These are phyloP conservation scores for Hippocampus barbouri DNA, from an alignment of 2,113 vertebrate genomes.

Conservation along the genomic window DNA sequence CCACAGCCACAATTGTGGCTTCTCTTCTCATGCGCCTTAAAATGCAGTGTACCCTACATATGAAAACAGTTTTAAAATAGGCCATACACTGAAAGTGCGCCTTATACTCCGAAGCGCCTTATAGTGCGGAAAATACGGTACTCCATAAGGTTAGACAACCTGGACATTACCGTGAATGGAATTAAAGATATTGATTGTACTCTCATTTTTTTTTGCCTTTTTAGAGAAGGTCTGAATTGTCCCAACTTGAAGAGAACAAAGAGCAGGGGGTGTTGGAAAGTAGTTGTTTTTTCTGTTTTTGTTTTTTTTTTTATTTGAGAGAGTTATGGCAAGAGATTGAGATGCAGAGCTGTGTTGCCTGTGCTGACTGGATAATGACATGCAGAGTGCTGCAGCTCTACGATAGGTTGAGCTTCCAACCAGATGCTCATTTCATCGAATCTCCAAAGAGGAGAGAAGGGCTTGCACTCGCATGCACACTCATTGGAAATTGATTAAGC, in stretches of 20 bases:
- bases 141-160: slow-evolving; percentile 1
- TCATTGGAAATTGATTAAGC: slow-evolving; percentile 49
- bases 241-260: slow-evolving; percentile 27
- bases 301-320: slow-evolving; percentile 42
- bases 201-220: slow-evolving; percentile 50
- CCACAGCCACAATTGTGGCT: too few species aligned
- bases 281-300: neutral
- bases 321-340: slow-evolving; percentile 38
- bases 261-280: slow-evolving; percentile 16
- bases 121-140: too few species aligned
- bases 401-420: slow-evolving; percentile 58
- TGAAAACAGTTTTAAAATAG: too few species aligned
- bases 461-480: slow-evolving; percentile 44
- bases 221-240: slow-evolving; percentile 34
- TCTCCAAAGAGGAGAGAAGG: slow-evolving; percentile 50
- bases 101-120: too few species aligned
- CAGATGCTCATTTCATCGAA: slow-evolving; percentile 68
- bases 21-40: too few species aligned
- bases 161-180: neutral
- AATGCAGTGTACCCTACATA: too few species aligned
- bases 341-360: slow-evolving; percentile 54
- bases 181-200: slow-evolving; percentile 64
- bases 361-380: slow-evolving; percentile 81
- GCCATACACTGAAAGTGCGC: too few species aligned
- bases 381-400: slow-evolving; percentile 60